Evolutionary conservation across 2,113 vertebrate species (phyloP).

Genomic region (Mastomys natalensis): DNA sequence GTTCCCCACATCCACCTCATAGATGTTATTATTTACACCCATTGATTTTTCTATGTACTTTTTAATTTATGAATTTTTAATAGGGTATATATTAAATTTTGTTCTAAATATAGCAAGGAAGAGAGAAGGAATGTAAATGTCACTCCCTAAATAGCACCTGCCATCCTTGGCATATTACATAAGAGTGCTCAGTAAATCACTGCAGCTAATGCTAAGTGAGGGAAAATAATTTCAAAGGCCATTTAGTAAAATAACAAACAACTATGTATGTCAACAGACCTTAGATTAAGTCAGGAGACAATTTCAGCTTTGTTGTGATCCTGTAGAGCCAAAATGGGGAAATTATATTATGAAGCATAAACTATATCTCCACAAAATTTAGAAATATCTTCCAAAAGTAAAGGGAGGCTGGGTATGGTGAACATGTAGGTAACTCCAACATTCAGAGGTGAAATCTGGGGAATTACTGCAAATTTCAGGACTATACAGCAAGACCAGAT

Average conservation of each 20-base stretch:
- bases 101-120: slow-evolving; percentile 48
- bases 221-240: background rate
- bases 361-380: background rate
- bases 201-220: background rate
- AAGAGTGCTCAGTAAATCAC: background rate
- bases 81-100: slow-evolving; percentile 9
- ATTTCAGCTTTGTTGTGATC: background rate
- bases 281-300: slow-evolving; percentile 27
- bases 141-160: slow-evolving; percentile 31
- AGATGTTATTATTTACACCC: background rate
- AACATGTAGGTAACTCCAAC: background rate
- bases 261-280: background rate
- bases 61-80: slow-evolving; percentile 9
- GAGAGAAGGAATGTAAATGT: slow-evolving; percentile 20
- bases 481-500: background rate
- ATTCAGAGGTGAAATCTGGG: too few species aligned
- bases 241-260: slow-evolving; percentile 43
- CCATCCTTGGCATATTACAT: background rate
- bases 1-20: background rate
- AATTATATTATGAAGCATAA: background rate
- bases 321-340: background rate
- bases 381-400: background rate
- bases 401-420: background rate
- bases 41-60: slow-evolving; percentile 17
- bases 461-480: background rate